Evolutionary conservation across 2,113 vertebrate species (phyloP).

Genomic region (Plectropomus leopardus): DNA sequence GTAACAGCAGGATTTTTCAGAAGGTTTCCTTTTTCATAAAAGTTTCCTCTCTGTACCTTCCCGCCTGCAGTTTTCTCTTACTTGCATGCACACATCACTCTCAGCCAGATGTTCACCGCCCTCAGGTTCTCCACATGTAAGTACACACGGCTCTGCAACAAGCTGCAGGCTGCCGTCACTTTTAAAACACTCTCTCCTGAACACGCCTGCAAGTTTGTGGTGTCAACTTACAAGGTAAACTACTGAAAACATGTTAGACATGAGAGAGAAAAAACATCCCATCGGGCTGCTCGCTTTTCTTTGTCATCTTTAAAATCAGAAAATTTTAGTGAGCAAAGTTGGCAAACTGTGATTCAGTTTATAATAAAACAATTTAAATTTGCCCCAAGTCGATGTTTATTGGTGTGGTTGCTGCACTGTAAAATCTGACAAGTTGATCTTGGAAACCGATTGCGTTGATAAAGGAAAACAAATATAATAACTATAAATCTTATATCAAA

Average conservation of each 20-base stretch:
- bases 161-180: constrained; percentile 26
- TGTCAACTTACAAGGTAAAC: constrained; percentile 69
- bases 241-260: background rate
- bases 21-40: background rate
- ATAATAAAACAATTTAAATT: too few relatives aligned
- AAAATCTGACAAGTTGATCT: too few relatives aligned
- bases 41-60: constrained; percentile 13
- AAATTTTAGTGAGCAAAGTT: background rate
- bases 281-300: background rate
- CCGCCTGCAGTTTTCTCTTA: constrained; percentile 8
- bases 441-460: too few relatives aligned
- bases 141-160: background rate
- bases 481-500: too few relatives aligned
- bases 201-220: constrained; percentile 57
- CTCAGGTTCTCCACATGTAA: constrained; percentile 43
- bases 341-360: too few relatives aligned
- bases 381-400: too few relatives aligned
- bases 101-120: constrained; percentile 66
- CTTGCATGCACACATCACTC: constrained; percentile 36
- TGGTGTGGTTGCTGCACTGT: too few relatives aligned
- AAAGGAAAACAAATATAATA: too few relatives aligned
- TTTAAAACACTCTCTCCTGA: constrained; percentile 44
- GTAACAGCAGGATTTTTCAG: background rate
- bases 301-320: background rate
- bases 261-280: background rate